Evolutionary conservation across 1,140 invertebrate genomes (phyloP).

Genomic region (Heliconius nattereri): DNA sequence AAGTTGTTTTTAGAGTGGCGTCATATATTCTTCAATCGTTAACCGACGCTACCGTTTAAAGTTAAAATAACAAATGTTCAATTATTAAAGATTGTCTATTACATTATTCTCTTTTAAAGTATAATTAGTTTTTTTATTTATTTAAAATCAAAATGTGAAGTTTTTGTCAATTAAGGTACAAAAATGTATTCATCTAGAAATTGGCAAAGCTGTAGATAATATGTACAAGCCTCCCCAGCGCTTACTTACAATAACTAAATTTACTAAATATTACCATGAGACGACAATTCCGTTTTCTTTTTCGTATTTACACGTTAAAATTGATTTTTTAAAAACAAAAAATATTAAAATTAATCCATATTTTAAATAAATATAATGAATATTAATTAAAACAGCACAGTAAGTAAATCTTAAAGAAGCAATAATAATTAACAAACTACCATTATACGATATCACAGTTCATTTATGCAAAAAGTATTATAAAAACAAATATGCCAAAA

Average conservation of each 20-base stretch:
- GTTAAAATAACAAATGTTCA: neutral
- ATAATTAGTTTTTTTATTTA: neutral
- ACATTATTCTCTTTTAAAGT: neutral
- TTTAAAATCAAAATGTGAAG: neutral
- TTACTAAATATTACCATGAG: constrained; percentile 37
- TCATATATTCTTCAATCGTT: neutral
- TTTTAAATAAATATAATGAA: constrained; percentile 53
- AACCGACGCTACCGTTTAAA: neutral
- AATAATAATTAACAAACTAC: constrained; percentile 74
- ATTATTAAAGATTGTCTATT: neutral
- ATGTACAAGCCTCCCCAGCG: constrained; percentile 70
- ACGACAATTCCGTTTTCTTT: constrained; percentile 74
- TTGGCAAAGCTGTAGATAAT: constrained; percentile 39
- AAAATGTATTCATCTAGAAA: constrained; percentile 23
- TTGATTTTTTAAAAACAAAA: constrained; percentile 41
- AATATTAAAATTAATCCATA: constrained; percentile 41
- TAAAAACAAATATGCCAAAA: constrained; percentile 46
- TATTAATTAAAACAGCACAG: constrained; percentile 57
- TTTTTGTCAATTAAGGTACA: constrained; percentile 13
- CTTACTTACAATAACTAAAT: constrained; percentile 39
- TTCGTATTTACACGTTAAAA: constrained; percentile 59
- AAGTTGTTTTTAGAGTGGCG: neutral
- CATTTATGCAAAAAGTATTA: constrained; percentile 77
- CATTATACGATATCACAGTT: constrained; percentile 79
- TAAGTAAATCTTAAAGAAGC: constrained; percentile 68